phyloP scores from a whole-genome alignment of 2,888 invertebrate genomes.

The Omphaloscelis lunosa region DNA sequence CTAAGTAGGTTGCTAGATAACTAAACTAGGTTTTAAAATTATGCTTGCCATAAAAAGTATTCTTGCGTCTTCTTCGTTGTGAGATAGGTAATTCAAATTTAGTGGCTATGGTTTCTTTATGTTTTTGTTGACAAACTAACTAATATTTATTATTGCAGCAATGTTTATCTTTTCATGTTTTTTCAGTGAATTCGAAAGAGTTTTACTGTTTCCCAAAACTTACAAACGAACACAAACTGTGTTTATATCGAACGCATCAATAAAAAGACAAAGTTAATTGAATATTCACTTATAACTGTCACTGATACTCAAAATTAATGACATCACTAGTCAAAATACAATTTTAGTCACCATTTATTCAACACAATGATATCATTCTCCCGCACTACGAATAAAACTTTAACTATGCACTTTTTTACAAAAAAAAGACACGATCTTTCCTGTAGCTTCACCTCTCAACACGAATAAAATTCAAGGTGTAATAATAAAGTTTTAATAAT shows the following conservation, averaged over 20 bases:
- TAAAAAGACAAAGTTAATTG: background rate
- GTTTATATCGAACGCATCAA: background rate
- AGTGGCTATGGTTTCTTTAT: too few relatives aligned
- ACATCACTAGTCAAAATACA: too few relatives aligned
- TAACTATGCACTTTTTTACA: too few relatives aligned
- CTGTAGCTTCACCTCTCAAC: background rate
- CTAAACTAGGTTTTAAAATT: background rate
- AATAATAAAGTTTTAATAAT: background rate
- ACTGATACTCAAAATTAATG: background rate
- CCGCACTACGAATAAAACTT: background rate
- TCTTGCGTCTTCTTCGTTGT: background rate
- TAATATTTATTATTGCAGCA: too few relatives aligned
- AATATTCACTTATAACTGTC: background rate
- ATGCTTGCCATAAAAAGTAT: background rate
- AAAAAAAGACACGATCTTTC: background rate
- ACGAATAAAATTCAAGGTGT: constrained; percentile 1
- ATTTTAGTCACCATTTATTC: background rate
- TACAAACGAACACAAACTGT: background rate
- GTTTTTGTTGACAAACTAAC: too few relatives aligned
- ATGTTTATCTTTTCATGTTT: too few relatives aligned
- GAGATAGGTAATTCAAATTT: background rate
- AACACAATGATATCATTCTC: background rate
- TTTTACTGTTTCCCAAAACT: background rate
- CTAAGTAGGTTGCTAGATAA: background rate
- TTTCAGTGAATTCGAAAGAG: too few relatives aligned